A percentile compares a stretch with the other conserved stretches of the same genome.
Evolutionary conservation across 1,140 invertebrate species (phyloP).

Genomic region (Eriocheir sinensis): DNA sequence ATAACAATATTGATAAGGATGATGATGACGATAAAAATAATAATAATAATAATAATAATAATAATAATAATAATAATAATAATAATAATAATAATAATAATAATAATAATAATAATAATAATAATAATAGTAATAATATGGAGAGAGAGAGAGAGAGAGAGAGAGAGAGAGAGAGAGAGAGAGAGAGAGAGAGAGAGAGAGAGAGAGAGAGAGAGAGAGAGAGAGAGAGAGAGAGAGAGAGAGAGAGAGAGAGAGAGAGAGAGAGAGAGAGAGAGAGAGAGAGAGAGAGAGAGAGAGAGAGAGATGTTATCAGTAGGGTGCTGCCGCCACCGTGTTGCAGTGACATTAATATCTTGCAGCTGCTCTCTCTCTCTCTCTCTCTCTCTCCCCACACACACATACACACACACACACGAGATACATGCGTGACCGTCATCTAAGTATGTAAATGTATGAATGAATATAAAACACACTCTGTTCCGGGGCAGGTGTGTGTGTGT

Average conservation of each 20-base stretch:
- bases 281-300: conserved; percentile 19
- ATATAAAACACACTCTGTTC: too few relatives aligned
- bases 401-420: conserved; percentile 13
- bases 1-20: too few relatives aligned
- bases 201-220: not conserved
- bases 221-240: conserved; percentile 36
- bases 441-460: too few relatives aligned
- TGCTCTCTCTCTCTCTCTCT: too few relatives aligned
- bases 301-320: not conserved
- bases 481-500: too few relatives aligned
- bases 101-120: not conserved
- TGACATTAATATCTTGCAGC: conserved; percentile 25
- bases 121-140: not conserved
- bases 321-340: conserved; percentile 19
- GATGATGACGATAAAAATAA: too few relatives aligned
- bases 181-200: not conserved
- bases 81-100: not conserved
- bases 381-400: not conserved
- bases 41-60: too few relatives aligned
- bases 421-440: not conserved
- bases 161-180: not conserved
- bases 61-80: not conserved
- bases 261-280: conserved; percentile 20
- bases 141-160: conserved; percentile 11
- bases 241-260: conserved; percentile 42